These are phyloP conservation scores for Tetragonula clypearis DNA, from an alignment of 1,140 invertebrate species.

Conservation along the genomic window DNA sequence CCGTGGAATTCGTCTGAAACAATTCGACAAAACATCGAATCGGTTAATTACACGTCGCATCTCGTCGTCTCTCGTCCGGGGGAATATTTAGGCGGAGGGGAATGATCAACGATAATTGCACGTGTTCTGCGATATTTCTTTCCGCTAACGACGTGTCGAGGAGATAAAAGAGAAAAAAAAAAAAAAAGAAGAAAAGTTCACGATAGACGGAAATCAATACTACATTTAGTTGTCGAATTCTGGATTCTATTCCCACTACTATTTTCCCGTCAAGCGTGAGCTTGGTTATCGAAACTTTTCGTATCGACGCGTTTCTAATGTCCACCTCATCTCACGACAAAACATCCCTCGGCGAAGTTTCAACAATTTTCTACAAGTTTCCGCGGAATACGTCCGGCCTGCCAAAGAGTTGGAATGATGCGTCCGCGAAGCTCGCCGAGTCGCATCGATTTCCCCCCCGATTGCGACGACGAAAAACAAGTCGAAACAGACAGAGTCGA, in stretches of 20 bases:
- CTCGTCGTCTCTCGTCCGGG: not conserved
- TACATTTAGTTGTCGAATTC: no score
- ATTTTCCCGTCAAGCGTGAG: not conserved
- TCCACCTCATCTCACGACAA: not conserved
- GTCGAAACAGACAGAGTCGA: constrained; percentile 15
- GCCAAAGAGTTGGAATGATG: not conserved
- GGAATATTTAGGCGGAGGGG: not conserved
- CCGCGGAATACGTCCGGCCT: not conserved
- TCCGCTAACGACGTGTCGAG: not conserved
- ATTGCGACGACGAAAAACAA: constrained; percentile 21
- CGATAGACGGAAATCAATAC: not conserved
- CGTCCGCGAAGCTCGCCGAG: no score
- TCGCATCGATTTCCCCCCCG: constrained; percentile 9
- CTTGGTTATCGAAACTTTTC: not conserved
- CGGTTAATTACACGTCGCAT: not conserved
- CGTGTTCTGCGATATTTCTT: not conserved
- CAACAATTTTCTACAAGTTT: not conserved
- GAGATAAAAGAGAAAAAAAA: no score
- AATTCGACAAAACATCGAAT: not conserved
- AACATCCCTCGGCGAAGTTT: not conserved
- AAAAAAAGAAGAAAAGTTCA: not conserved
- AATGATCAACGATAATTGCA: not conserved
- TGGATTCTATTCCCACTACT: not conserved
- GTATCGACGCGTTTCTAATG: not conserved
- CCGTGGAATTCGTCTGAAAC: constrained; percentile 31